Conservation (phyloP, 2,888 invertebrate species). For the Coecobrya sp. region DNA sequence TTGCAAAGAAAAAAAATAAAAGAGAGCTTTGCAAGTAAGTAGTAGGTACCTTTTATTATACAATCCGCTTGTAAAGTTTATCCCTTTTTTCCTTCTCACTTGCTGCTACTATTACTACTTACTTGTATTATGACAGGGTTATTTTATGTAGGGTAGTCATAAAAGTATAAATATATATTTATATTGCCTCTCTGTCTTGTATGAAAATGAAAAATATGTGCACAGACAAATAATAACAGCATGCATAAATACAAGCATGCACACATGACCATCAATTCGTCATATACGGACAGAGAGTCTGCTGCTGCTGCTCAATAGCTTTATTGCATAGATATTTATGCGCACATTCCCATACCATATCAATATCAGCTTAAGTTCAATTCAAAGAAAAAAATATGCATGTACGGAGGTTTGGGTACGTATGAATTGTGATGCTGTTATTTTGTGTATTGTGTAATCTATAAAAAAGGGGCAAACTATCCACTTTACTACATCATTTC, state of each 20-base stretch:
- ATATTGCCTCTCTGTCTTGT: slow-evolving; percentile 63
- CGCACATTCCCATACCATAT: slow-evolving; percentile 35
- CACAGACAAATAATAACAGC: slow-evolving; percentile 8
- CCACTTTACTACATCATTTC: slow-evolving; percentile 53
- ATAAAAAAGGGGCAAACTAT: slow-evolving; percentile 59
- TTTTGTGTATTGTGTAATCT: slow-evolving; percentile 51
- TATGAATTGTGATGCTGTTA: slow-evolving; percentile 30
- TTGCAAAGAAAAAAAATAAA: not conserved
- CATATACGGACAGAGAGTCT: slow-evolving; percentile 42
- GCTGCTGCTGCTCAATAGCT: slow-evolving; percentile 9
- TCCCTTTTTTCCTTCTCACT: slow-evolving; percentile 55
- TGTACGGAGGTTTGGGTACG: not conserved
- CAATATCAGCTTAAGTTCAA: slow-evolving; percentile 45
- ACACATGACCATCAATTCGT: slow-evolving; percentile 29
- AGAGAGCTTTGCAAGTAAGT: not conserved
- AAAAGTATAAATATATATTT: slow-evolving; percentile 52
- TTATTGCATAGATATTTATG: slow-evolving; percentile 25
- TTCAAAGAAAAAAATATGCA: slow-evolving; percentile 38
- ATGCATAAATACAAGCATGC: slow-evolving; percentile 22
- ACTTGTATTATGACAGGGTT: not conserved
- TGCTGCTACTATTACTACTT: not conserved
- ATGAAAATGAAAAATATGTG: slow-evolving; percentile 38
- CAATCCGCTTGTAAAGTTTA: slow-evolving; percentile 64
- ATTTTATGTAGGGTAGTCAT: slow-evolving; percentile 56
- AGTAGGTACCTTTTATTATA: slow-evolving; percentile 47